Base-by-base conservation (phyloP, 2,113 vertebrate genomes). In the Corydoras sp. region DNA sequence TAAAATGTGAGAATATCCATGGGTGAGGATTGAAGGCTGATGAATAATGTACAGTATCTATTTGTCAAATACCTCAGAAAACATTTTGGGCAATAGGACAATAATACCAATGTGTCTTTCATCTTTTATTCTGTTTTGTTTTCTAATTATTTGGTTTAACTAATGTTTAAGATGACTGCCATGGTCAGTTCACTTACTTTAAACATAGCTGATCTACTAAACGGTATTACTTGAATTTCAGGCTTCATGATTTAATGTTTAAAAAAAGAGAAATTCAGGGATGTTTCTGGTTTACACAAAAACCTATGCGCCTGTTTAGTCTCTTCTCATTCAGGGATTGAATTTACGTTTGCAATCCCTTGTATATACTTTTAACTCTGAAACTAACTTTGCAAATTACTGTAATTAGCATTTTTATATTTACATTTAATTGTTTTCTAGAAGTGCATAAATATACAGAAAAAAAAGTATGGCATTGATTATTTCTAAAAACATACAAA, bases 51-150 rank as follows among this genome's bases (percentile, higher is more conserved):
- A 88, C 75, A 89, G 84, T 83, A 89, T 89, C 90, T 94, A 92
- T 86, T 92, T 92, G 89, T 92, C 91, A 93, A 93, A 95, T 99
- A 99, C 97, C 97, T 99, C 97, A 99, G 92, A 93, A 92, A 93
- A 92, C 90, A 62, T 93, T 94, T 91, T 89, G 93, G 93, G 93
- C 95, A 98, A 92, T 95, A 95, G 92, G 90, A 91, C 88, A 84
- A 88, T 80, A 85, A 91, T 83, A 86, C 82, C 86, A 89, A 87
- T 85, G 84, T 87, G 86, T 89, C 87, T 84, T 77, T 89, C 81
- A 77, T 90, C 83, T 84, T 88, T 79, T 82, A 81, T 82, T 90
- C 66, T 77, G 85, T 85, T 82, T 84, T 81, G 88, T 83, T 89
- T 80, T 74, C 72, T 85, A 83, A 80, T 83, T 85, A 75, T 81